Evolutionary conservation across 2,888 invertebrate genomes (phyloP), one percentile per base, ranked within the genome.

Genomic region (Meliscaeva auricollis): DNA sequence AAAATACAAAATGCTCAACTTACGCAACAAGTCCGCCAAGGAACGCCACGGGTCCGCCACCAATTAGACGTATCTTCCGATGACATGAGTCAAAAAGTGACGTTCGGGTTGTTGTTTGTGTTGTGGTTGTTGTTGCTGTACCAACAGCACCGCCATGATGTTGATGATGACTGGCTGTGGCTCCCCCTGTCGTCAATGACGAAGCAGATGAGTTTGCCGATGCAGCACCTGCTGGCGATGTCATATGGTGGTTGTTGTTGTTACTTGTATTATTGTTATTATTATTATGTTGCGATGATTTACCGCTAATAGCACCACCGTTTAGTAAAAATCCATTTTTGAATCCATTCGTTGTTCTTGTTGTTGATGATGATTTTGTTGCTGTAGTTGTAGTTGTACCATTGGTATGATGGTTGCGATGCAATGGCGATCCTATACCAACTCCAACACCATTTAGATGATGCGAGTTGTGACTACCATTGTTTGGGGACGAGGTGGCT

Each of bases 71-170:
- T 90, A 95, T 95, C 93, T 95, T 95, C 91, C 95, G 93, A 92
- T 95, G 95, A 91, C 95, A 95, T 89, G 95, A 95, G 92, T 95
- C 95, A 91, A 95, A 94, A 58, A 95, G 93, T 87, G 95, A 95
- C 87, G 94, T 93, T 87, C 95, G 93, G 88, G 94, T 93, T 90
- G 93, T 90, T 79, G 91, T 89, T 88, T 91, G 90, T 79, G 88
- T 44, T 91, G 35, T 35, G 9, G 35, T 35, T 38, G 13, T 26
- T 26, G 26, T 26, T 26, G 26, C 4, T 26, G 26, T 3, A 3
- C 91, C 90, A 90, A 89, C 68, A 79, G 82, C 76, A 76, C 84
- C 81, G 73, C 81, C 62, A 82, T 46, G 52, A 69, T 35, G 46
- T 46, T 48, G 48, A 69, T 35, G 46, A 54, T 48, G 48, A 22